Conservation (phyloP, 2,797 vertebrate genomes). For the Notoglanidium macrostoma region DNA sequence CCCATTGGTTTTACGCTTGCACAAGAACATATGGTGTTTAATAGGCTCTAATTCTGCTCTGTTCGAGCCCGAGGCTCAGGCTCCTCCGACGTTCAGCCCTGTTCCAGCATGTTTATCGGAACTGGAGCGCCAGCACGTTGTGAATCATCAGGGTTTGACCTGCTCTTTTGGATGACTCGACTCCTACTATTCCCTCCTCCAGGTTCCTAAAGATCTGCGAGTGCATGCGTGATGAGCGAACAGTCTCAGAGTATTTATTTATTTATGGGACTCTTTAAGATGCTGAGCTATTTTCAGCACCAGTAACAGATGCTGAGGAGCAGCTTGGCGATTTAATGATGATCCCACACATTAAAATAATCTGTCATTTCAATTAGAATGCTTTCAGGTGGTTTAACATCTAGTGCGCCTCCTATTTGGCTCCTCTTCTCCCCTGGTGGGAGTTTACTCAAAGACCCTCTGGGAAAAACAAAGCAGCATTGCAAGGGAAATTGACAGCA, state of each 20-base stretch:
- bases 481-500: conserved; percentile 82
- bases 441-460: conserved; percentile 76
- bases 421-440: conserved; percentile 77
- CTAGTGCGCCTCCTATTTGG: conserved; percentile 68
- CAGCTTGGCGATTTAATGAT: conserved; percentile 78
- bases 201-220: neutral
- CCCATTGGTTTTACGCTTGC: conserved; percentile 29
- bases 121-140: conserved; percentile 4
- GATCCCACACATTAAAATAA: conserved; percentile 84
- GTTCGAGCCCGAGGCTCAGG: neutral
- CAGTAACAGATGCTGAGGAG: conserved; percentile 64
- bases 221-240: conserved; percentile 1
- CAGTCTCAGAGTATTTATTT: conserved; percentile 39
- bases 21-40: conserved; percentile 45
- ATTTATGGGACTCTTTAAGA: conserved; percentile 40
- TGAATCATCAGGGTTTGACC: conserved; percentile 5
- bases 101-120: conserved; percentile 16
- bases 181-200: neutral
- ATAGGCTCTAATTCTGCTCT: conserved; percentile 33
- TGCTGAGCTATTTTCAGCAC: conserved; percentile 55
- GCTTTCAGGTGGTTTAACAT: conserved; percentile 78
- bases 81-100: conserved; percentile 4
- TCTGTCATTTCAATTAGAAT: conserved; percentile 84
- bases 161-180: conserved; percentile 3
- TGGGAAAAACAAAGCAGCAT: conserved; percentile 76